Evolutionary conservation across 1,140 invertebrate species (phyloP), one percentile per base, ranked within the genome.

Genomic region (Zaprionus ghesquierei): DNA sequence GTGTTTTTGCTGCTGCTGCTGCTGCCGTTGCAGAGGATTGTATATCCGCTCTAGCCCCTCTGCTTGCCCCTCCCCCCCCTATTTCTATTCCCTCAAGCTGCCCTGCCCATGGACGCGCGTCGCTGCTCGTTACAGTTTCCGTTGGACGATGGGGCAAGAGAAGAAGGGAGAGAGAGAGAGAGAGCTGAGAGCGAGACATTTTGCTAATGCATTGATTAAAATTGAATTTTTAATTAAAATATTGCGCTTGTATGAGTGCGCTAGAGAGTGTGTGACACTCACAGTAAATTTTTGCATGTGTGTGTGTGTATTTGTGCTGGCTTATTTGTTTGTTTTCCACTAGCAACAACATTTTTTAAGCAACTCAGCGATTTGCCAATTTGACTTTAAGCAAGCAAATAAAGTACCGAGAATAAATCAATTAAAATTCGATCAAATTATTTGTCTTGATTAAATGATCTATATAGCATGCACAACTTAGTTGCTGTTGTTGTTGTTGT

Each of bases 161-260:
- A n/a, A n/a, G n/a, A n/a, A n/a, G n/a, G n/a, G n/a, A n/a, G n/a
- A n/a, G n/a, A n/a, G n/a, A n/a, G n/a, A n/a, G n/a, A n/a, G n/a
- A n/a, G n/a, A n/a, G n/a, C 81, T 81, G 77, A 81, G 77, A 87
- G 79, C 84, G 84, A 87, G 84, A 89, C 84, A 87, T 87, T 87
- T 87, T 89, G 79, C 87, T 90, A 90, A 90, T 90, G 87, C 87
- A 90, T 90, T 90, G 87, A 90, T 90, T 90, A 90, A 90, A 90
- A 90, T 90, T 90, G 87, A 90, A 90, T 90, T 90, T 90, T 90
- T 90, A 90, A 90, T 90, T 90, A 90, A 90, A 90, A 90, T 90
- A 90, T 89, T 75, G 77, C 55, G 58, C 38, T 38, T 35, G 41
- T 44, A 51, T 49, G 20, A 20, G 53, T 58, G 2, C 10, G 29